Percentiles rank a stretch among this genome's conserved stretches.
Evolutionary conservation across 2,113 vertebrate genomes (phyloP).

Genomic region (Epinephelus moara): DNA sequence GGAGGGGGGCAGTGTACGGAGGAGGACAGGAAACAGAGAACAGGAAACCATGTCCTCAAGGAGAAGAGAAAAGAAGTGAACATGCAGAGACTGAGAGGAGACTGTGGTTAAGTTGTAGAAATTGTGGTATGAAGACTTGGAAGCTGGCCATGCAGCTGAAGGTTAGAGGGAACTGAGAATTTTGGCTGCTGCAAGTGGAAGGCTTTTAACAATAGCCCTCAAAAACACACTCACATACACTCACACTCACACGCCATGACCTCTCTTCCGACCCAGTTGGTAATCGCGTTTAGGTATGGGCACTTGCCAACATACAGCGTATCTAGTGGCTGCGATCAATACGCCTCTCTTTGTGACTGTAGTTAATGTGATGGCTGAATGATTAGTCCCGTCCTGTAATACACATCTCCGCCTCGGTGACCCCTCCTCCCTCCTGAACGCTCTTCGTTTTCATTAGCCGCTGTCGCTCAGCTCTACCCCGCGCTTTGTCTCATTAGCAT

Average conservation of each 20-base stretch:
- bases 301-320: slow-evolving; percentile 34
- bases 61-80: slow-evolving; percentile 61
- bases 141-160: slow-evolving; percentile 67
- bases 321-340: slow-evolving; percentile 64
- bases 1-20: slow-evolving; percentile 18
- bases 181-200: slow-evolving; percentile 31
- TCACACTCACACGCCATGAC: slow-evolving; percentile 1
- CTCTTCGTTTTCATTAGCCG: slow-evolving; percentile 57
- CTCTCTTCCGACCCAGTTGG: slow-evolving; percentile 36
- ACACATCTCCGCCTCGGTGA: slow-evolving; percentile 54
- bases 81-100: slow-evolving; percentile 64
- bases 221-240: slow-evolving; percentile 27
- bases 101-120: slow-evolving; percentile 67
- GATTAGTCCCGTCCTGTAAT: slow-evolving; percentile 65
- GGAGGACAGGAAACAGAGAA: slow-evolving; percentile 75
- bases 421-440: slow-evolving; percentile 2
- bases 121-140: slow-evolving; percentile 58
- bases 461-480: slow-evolving; percentile 25
- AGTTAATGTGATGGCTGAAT: slow-evolving; percentile 62
- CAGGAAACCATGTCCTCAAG: slow-evolving; percentile 75
- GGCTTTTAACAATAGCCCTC: slow-evolving; percentile 48
- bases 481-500: slow-evolving; percentile 69
- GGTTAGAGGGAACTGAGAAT: slow-evolving; percentile 42
- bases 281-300: slow-evolving; percentile 44
- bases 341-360: slow-evolving; percentile 52